These are phyloP conservation scores for Mesorhabditis spiculigera DNA, from an alignment of 2,888 invertebrate species.

Conservation along the genomic window DNA sequence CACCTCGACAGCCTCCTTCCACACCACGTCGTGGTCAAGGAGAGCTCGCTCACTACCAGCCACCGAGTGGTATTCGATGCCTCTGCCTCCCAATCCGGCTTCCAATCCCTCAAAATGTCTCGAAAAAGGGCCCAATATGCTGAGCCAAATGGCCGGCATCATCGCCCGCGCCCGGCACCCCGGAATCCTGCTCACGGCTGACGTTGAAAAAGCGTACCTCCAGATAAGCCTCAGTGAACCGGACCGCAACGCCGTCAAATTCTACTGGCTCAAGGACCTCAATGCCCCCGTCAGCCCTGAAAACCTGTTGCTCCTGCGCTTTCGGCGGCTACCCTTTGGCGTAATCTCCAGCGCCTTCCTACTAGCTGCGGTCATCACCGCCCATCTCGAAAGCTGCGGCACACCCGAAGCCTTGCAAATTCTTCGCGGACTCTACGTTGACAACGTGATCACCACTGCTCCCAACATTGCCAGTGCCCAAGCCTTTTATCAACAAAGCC, in stretches of 20 bases:
- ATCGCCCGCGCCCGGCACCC: slow-evolving; percentile 16
- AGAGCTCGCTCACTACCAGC: slow-evolving; percentile 16
- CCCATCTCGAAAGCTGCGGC: slow-evolving; percentile 11
- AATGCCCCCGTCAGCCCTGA: slow-evolving; percentile 7
- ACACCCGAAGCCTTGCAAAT: no score
- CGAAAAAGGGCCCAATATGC: slow-evolving; percentile 16
- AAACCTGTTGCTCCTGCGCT: slow-evolving; percentile 26
- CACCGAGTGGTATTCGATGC: slow-evolving; percentile 28
- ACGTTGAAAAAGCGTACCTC: slow-evolving; percentile 40
- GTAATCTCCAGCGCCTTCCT: slow-evolving; percentile 22
- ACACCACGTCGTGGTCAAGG: slow-evolving; percentile 21
- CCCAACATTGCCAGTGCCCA: no score
- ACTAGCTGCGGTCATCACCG: slow-evolving; percentile 21
- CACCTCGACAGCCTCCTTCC: no score
- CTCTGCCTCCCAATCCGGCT: slow-evolving; percentile 8
- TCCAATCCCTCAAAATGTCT: slow-evolving; percentile 25
- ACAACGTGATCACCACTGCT: no score
- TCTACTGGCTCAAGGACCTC: slow-evolving; percentile 31
- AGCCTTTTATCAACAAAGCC: no score
- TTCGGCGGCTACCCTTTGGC: slow-evolving; percentile 33
- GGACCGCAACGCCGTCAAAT: slow-evolving; percentile 22
- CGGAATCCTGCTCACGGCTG: slow-evolving; percentile 17
- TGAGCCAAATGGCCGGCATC: slow-evolving; percentile 16
- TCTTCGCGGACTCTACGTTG: no score
- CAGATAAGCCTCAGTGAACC: slow-evolving; percentile 18